Percentiles rank a stretch among this genome's conserved stretches.
phyloP scores from a whole-genome alignment of 2,113 vertebrate genomes.

The Zeus faber region DNA sequence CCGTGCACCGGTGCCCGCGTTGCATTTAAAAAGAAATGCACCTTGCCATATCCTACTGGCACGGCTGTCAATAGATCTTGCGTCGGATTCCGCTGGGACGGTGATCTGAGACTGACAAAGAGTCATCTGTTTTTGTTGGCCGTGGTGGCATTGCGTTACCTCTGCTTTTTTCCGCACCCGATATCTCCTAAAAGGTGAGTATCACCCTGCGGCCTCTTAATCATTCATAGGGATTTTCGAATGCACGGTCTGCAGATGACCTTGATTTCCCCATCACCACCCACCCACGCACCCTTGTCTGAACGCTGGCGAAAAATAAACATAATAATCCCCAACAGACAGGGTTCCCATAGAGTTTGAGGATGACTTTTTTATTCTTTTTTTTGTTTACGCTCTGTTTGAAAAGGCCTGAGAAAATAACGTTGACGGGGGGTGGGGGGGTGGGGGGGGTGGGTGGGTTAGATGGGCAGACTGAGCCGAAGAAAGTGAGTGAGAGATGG shows the following conservation, averaged over 20 bases:
- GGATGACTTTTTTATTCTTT: conserved; percentile 43
- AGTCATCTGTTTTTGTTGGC: neutral
- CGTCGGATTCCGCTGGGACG: neutral
- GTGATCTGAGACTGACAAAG: conserved; percentile 2
- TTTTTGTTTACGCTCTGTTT: conserved; percentile 34
- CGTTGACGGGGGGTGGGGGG: too few species aligned
- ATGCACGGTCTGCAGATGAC: conserved; percentile 26
- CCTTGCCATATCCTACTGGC: too few species aligned
- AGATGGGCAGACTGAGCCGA: too few species aligned
- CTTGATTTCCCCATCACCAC: too few species aligned
- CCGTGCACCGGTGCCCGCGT: too few species aligned
- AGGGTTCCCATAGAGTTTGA: conserved; percentile 30
- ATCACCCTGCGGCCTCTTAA: conserved; percentile 25
- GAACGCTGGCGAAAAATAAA: neutral
- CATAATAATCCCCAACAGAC: conserved; percentile 37
- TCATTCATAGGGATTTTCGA: conserved; percentile 42
- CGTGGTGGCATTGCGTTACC: neutral
- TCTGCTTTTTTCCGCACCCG: conserved; percentile 17
- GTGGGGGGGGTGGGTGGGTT: too few species aligned
- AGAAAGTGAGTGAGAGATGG: conserved; percentile 3
- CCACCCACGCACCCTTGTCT: conserved; percentile 23
- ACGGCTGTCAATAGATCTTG: neutral
- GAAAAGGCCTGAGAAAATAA: conserved; percentile 31
- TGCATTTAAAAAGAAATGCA: too few species aligned
- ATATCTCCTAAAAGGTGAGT: conserved; percentile 10